Conservation (phyloP, 2,888 invertebrate species). For the Zelleria hepariella region DNA sequence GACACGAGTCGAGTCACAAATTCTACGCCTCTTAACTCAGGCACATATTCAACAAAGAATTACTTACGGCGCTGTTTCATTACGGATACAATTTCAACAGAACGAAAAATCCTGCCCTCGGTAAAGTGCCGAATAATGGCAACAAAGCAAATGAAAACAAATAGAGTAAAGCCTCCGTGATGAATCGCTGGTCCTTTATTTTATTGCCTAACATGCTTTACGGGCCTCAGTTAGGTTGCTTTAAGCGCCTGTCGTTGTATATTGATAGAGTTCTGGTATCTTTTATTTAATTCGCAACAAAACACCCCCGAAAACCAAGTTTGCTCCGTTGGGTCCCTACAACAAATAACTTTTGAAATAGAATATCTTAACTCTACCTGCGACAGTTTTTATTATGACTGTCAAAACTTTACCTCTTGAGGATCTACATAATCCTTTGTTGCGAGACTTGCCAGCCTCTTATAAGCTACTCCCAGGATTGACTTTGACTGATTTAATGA, state of each 20-base stretch:
- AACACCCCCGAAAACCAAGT: no score
- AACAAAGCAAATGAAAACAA: slow-evolving; percentile 53
- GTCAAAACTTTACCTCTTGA: neutral
- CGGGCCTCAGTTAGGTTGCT: slow-evolving; percentile 18
- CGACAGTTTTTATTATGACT: neutral
- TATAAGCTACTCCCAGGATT: no score
- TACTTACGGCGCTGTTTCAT: slow-evolving; percentile 30
- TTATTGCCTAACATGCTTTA: slow-evolving; percentile 44
- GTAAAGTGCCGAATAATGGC: slow-evolving; percentile 45
- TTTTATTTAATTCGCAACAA: neutral
- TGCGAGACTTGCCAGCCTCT: neutral
- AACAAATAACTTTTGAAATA: neutral
- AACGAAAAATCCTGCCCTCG: slow-evolving; percentile 4
- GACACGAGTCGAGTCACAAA: no score
- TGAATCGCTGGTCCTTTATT: slow-evolving; percentile 42
- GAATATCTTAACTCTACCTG: neutral
- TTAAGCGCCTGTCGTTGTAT: neutral
- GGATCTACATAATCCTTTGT: neutral
- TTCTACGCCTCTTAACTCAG: slow-evolving; percentile 14
- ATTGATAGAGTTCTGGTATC: neutral
- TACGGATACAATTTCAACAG: slow-evolving; percentile 24
- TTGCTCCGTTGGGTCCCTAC: no score
- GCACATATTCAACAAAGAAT: slow-evolving; percentile 18
- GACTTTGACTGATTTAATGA: neutral
- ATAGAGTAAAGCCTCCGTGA: slow-evolving; percentile 42